Base-by-base conservation (phyloP, 2,888 invertebrate species). In the Caenorhabditis sp. region DNA sequence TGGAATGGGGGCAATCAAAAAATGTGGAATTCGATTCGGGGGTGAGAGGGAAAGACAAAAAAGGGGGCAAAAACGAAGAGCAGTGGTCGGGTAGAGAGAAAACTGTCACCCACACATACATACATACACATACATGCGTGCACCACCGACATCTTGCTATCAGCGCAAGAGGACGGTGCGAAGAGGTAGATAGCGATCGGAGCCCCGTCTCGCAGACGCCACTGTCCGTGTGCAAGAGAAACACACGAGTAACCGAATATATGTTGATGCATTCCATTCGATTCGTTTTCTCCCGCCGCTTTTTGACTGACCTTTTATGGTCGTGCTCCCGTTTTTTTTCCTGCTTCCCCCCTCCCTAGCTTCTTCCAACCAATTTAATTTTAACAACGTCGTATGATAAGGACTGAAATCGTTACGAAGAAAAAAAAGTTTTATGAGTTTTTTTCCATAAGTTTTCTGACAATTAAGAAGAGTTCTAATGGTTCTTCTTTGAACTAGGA, bases 121-220 rank as follows among this genome's bases (percentile, higher is more conserved):
- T 51, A 70, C 61, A 64, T 44, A 75, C 56, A 54, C 26, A 54
- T 22, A 77, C 79, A 72, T 59, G 56, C 70, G 74, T 61, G 68
- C 70, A 69, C 59, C 80, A 80, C 74, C 69, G 76, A 51, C 69
- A 51, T 56, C 68, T 68, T 35, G 63, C 80, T 80, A 80, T 80
- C 80, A 80, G 74, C 63, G 26, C 26, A 66, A 56, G 74, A n/a
- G 64, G 69, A 66, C 61, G 47, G 56, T 64, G 63, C 68, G 69
- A 61, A 59, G 64, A 44, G 56, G 63, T 49, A 28, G 66, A 77
- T 69, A 77, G 77, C 70, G 41, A 68, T 73, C 73, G 72, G 80
- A 73, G 80, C 80, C 80, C 80, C 80, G 80, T 80, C 80, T 80
- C 68, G 51, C 16, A 80, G 80, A 80, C 80, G 80, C 80, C 80